phyloP scores from a whole-genome alignment of 2,888 invertebrate genomes.

The Brachypalpus laphriformis region DNA sequence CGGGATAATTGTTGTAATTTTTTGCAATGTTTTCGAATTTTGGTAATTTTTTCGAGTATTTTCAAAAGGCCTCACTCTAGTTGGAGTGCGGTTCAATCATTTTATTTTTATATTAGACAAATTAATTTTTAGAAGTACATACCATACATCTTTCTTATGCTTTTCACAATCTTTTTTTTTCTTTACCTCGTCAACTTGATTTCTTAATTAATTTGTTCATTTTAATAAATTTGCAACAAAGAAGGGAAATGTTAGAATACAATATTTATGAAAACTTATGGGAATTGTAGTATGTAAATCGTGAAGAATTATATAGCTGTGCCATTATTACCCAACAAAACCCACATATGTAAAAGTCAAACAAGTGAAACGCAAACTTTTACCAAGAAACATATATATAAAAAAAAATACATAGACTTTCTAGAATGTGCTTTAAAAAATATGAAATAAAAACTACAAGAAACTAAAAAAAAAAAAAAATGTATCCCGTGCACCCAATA shows the following conservation, averaged over 20 bases:
- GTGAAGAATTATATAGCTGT: slow-evolving; percentile 49
- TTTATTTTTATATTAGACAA: too few species aligned
- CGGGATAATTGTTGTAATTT: too few species aligned
- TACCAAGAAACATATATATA: background rate
- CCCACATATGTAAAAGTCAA: slow-evolving; percentile 17
- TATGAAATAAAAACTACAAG: background rate
- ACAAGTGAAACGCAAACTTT: background rate
- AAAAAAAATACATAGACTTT: slow-evolving; percentile 24
- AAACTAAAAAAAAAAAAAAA: slow-evolving; percentile 11
- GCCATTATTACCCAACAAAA: slow-evolving; percentile 30
- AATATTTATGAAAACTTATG: background rate
- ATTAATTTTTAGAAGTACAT: too few species aligned
- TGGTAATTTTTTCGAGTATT: too few species aligned
- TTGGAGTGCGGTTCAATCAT: too few species aligned
- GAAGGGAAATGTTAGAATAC: background rate
- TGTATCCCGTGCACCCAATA: slow-evolving; percentile 26
- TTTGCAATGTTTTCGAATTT: too few species aligned
- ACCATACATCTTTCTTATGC: too few species aligned
- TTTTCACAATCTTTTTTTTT: too few species aligned
- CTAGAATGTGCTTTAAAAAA: slow-evolving; percentile 54
- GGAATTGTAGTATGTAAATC: background rate
- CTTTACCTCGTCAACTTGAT: background rate
- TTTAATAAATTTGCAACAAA: background rate
- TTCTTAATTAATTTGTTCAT: background rate
- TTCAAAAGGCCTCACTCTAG: too few species aligned